Evolutionary conservation across 1,140 invertebrate genomes (phyloP).

Genomic region (Cylas formicarius): DNA sequence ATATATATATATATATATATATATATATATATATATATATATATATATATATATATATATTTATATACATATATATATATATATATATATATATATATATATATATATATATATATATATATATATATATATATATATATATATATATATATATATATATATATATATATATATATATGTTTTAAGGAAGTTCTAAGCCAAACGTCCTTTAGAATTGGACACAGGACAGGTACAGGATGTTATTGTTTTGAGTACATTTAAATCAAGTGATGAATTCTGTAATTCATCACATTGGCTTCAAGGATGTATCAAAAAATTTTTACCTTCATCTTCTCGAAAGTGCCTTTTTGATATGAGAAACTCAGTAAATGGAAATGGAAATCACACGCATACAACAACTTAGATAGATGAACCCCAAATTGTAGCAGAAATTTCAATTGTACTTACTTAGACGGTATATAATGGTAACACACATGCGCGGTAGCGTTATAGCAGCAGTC

Average conservation of each 20-base stretch:
- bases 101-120: too few species aligned
- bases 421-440: conserved; percentile 23
- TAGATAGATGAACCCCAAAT: neutral
- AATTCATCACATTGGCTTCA: neutral
- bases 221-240: too few species aligned
- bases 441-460: conserved; percentile 30
- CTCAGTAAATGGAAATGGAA: conserved; percentile 11
- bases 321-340: conserved; percentile 13
- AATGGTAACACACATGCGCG: conserved; percentile 30
- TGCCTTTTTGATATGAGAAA: neutral
- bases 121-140: too few species aligned
- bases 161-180: too few species aligned
- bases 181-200: too few species aligned
- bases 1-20: too few species aligned
- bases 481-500: conserved; percentile 31
- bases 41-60: too few species aligned
- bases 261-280: neutral
- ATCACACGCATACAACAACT: conserved; percentile 2
- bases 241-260: neutral
- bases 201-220: too few species aligned
- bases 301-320: conserved; percentile 10
- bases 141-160: too few species aligned
- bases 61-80: too few species aligned
- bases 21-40: too few species aligned
- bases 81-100: too few species aligned